Evolutionary conservation across 2,888 invertebrate genomes (phyloP).

Genomic region (Nemotelus nigrinus): DNA sequence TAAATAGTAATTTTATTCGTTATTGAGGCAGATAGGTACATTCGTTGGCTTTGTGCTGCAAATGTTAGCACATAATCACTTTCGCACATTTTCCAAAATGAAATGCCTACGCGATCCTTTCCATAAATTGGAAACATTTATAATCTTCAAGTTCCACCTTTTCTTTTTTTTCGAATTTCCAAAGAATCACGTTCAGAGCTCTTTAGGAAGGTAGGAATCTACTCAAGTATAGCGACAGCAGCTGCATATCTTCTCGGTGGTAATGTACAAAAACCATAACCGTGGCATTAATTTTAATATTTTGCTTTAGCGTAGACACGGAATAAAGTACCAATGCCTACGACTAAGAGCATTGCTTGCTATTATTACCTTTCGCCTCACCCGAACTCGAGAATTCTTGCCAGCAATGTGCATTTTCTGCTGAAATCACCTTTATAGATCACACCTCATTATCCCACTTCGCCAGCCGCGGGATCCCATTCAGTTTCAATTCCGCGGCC

Average conservation of each 20-base stretch:
- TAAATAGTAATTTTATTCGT: slow-evolving; percentile 12
- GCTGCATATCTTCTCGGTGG: not conserved
- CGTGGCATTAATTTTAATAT: slow-evolving; percentile 24
- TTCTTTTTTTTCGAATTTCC: slow-evolving; percentile 1
- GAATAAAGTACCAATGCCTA: not conserved
- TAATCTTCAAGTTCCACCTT: slow-evolving; percentile 8
- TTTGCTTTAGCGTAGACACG: not conserved
- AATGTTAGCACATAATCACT: slow-evolving; percentile 9
- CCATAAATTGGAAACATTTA: slow-evolving; percentile 33
- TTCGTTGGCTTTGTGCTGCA: not conserved
- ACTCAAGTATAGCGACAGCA: too few species aligned
- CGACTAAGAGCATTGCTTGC: not conserved
- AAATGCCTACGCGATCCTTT: slow-evolving; percentile 6
- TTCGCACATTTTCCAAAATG: not conserved
- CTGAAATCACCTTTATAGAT: slow-evolving; percentile 32
- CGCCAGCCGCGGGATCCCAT: slow-evolving; percentile 6
- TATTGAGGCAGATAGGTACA: not conserved
- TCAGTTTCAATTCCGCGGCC: slow-evolving; percentile 32
- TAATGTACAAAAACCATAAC: slow-evolving; percentile 24
- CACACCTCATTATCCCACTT: slow-evolving; percentile 42
- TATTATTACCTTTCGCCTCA: too few species aligned
- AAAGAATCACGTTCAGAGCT: not conserved
- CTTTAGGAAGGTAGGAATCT: not conserved
- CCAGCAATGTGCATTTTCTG: not conserved
- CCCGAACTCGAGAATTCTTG: too few species aligned